Evolutionary conservation across 2,888 invertebrate species (phyloP), one percentile per base, ranked within the genome.

Genomic region (Criorhina ranunculi): DNA sequence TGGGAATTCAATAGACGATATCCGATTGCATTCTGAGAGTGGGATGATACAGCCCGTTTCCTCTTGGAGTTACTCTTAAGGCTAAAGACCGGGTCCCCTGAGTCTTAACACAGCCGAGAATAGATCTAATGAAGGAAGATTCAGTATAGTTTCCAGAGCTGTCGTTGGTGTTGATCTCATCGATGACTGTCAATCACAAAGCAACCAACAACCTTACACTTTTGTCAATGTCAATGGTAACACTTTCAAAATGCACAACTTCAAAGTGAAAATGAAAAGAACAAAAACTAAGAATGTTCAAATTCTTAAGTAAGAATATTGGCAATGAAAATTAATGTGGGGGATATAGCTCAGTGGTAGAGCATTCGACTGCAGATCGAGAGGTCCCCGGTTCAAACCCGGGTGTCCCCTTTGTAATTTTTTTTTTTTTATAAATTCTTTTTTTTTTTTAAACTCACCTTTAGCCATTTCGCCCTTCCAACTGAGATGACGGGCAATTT

Each of bases 401-500:
- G 87, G 88, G 88, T 88, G 87, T 87, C 87, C 88, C 88, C 87
- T 88, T 42, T 5, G 5, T 46, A 40, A 11, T 2, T 72, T 44
- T 76, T 59, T 40, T 49, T 78, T 29, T 53, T 51, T 57, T 15
- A n/a, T 24, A 19, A 2, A 19, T 29, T 19, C 24, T 12, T 8
- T 40, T 49, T 46, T 24, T 67, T 57, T 42, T 51, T 73, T 24
- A 4, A 17, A 80, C 89, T 90, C 92, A 96, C 96, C 96, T 95
- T 95, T 95, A 29, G 97, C 95, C 88, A 94, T 94, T 89, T 97
- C 96, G 31, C 97, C 97, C 88, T 96, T 97, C 96, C 97, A 98
- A 92, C 97, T 97, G 75, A 98, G 94, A 90, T 98, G 97, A 78
- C 98, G 94, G 64, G 96, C 94, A 46, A 98, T 94, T 89, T 97